Conservation (phyloP, 1,140 invertebrate genomes). For the Zaprionus davidi region DNA sequence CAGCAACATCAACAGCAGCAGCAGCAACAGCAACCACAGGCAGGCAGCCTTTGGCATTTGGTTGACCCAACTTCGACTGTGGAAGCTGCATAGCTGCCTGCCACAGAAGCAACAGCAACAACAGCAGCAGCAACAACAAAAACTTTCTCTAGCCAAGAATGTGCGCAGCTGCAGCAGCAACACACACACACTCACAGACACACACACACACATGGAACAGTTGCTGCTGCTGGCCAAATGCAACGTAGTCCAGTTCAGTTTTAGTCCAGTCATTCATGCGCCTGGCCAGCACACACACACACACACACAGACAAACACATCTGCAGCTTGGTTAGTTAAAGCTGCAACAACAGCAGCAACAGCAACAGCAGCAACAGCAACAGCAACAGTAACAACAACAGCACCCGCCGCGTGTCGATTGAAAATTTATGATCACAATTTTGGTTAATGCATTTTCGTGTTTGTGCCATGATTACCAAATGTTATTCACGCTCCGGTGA, state of each 20-base stretch:
- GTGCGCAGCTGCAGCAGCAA: slow-evolving; percentile 74
- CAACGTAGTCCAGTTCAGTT: slow-evolving; percentile 69
- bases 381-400: slow-evolving; percentile 47
- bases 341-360: slow-evolving; percentile 19
- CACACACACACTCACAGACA: slow-evolving; percentile 18
- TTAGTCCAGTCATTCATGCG: slow-evolving; percentile 73
- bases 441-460: slow-evolving; percentile 83
- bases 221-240: slow-evolving; percentile 54
- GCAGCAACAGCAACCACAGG: slow-evolving; percentile 30
- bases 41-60: slow-evolving; percentile 66
- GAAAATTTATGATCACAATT: slow-evolving; percentile 83
- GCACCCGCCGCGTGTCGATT: slow-evolving; percentile 82
- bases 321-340: slow-evolving; percentile 44
- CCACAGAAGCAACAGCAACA: slow-evolving; percentile 32
- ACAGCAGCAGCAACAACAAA: slow-evolving; percentile 58
- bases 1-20: slow-evolving; percentile 17
- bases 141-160: slow-evolving; percentile 80
- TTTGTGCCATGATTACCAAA: slow-evolving; percentile 83
- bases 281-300: slow-evolving; percentile 42
- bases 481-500: slow-evolving; percentile 81
- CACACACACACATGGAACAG: slow-evolving; percentile 4
- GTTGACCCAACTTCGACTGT: slow-evolving; percentile 55
- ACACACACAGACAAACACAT: slow-evolving; percentile 26
- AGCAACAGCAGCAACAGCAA: background rate
- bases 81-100: slow-evolving; percentile 49